These are phyloP conservation scores for Eulemur rufifrons DNA, from an alignment of 2,113 vertebrate species.

Conservation along the genomic window DNA sequence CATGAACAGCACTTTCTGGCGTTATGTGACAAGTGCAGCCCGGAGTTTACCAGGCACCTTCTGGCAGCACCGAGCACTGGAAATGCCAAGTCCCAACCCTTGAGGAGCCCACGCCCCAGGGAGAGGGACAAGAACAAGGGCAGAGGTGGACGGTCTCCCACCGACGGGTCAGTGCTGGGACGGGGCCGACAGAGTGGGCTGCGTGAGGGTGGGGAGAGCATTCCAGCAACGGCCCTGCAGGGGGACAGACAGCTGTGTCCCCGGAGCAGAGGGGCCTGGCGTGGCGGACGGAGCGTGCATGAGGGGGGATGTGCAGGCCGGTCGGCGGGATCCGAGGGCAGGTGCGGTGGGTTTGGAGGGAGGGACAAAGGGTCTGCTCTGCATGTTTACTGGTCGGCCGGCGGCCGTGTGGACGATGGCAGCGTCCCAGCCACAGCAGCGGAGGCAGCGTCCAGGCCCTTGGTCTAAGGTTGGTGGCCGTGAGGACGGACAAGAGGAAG, in stretches of 20 bases:
- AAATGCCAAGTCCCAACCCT: not conserved
- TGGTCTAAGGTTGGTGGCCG: not conserved
- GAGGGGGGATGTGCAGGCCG: not conserved
- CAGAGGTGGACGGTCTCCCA: rapidly evolving
- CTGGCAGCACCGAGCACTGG: rapidly evolving
- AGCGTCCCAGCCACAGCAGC: not conserved
- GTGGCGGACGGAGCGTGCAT: rapidly evolving
- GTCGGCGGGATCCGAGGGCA: not conserved
- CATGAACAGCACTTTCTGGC: rapidly evolving
- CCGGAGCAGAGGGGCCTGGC: not conserved
- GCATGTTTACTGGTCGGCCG: rapidly evolving
- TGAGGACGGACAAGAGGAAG: not conserved
- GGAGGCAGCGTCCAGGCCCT: rapidly evolving
- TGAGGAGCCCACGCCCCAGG: not conserved
- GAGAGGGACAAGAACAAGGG: rapidly evolving
- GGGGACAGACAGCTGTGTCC: not conserved
- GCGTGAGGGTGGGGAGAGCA: rapidly evolving
- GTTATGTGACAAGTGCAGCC: not conserved
- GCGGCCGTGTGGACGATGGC: rapidly evolving
- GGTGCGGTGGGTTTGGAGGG: not conserved
- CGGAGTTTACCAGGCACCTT: not conserved
- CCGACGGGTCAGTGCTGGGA: rapidly evolving
- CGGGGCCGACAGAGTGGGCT: not conserved
- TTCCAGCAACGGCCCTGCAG: not conserved
- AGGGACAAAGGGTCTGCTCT: rapidly evolving